Base-by-base conservation (phyloP, 2,113 vertebrate genomes). In the Ptilorrhoa leucosticta region DNA sequence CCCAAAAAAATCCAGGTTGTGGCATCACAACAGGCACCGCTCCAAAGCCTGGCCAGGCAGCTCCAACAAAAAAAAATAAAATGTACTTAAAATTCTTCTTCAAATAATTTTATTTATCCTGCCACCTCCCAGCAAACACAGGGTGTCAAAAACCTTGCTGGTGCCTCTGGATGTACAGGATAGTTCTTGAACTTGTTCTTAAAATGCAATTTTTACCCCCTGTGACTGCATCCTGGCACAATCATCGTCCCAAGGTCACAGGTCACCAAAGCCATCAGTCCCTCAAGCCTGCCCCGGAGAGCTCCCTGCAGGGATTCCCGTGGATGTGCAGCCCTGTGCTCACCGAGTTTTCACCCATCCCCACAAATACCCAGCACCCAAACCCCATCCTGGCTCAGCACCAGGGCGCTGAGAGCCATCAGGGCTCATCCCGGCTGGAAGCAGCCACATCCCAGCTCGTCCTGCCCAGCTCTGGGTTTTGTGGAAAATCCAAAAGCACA, bases 11-110 rank as follows among this genome's bases (percentile, higher is more conserved):
- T 22, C 39, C 51, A 24, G 10, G 48, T 2, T 73, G 48, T 15
- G 33, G 50, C 83, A 83, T 33, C 3, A 2, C 27, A 66, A 35
- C 31, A 56, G 70, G 37, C 24, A 0, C 8, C 0, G 0, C 48
- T 45, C 26, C 66, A 69, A 75, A 63, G 35, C 39, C 69, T 48
- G 37, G 31, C n/a, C 80, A 48, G 30, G n/a, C 48, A 76, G 45
- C 54, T 31, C 42, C 22, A 75, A 22, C 5, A 40, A 51, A 73
- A 24, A 37, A 22, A 37, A 26, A 3, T 5, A 10, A 42, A 51
- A 33, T 13, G 35, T 6, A n/a, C 4, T 51, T 40, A 6, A 39
- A 70, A 30, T 15, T 42, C 5, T 61, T 73, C 24, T 19, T 71
- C 19, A 47, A 50, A 19, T 15, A 21, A 5, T 42, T 51, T 17